Conservation (phyloP, 2,888 invertebrate species). For the Gonocerus acuteangulatus region DNA sequence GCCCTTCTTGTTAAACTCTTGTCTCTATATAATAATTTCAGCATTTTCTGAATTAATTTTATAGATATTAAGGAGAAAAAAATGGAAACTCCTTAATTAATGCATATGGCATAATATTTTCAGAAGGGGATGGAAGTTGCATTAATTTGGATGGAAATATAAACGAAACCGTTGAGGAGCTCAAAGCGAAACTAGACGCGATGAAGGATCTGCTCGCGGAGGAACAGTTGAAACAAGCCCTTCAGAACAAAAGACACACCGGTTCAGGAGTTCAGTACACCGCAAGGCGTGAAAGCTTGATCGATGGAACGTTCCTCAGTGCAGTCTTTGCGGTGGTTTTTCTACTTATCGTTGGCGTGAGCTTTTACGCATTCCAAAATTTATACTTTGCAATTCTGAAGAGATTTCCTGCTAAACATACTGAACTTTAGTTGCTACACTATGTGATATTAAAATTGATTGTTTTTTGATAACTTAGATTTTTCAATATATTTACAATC, state of each 20-base stretch:
- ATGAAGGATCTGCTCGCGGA: conserved; percentile 79
- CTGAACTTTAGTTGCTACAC: conserved; percentile 57
- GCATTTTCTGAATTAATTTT: too few relatives aligned
- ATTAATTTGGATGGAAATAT: conserved; percentile 20
- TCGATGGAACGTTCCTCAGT: conserved; percentile 74
- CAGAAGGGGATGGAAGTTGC: background rate
- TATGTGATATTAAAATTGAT: background rate
- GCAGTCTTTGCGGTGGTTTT: conserved; percentile 74
- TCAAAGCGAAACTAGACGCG: conserved; percentile 65
- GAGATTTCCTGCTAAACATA: conserved; percentile 72
- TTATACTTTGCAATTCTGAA: conserved; percentile 70
- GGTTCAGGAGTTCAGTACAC: background rate
- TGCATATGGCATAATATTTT: background rate
- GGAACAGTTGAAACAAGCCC: conserved; percentile 41
- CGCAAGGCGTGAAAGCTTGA: conserved; percentile 52
- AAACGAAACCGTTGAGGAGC: conserved; percentile 61
- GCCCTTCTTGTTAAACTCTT: too few relatives aligned
- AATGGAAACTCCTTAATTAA: too few relatives aligned
- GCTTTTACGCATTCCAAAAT: conserved; percentile 78
- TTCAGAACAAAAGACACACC: conserved; percentile 7
- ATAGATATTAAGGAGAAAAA: too few relatives aligned
- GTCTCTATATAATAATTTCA: too few relatives aligned
- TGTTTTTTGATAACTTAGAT: background rate
- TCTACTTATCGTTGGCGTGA: conserved; percentile 68
- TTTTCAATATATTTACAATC: background rate